Evolutionary conservation across 2,797 vertebrate genomes (phyloP), one percentile per base, ranked within the genome.

Genomic region (Atherinosoma microstoma): DNA sequence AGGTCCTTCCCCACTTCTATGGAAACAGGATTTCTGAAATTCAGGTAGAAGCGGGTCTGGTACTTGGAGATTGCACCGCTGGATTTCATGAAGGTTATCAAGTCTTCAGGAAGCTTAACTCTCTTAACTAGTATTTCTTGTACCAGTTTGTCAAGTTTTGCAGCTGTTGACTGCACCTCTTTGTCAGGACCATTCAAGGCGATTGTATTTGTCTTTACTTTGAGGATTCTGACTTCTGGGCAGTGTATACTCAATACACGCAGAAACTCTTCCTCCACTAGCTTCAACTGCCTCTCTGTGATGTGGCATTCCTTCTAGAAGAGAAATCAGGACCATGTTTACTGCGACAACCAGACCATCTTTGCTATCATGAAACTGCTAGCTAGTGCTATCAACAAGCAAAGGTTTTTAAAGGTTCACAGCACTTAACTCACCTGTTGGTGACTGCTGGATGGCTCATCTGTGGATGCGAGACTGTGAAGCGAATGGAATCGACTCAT

Each of bases 11-110:
- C 7, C 1, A 58, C 58, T 15, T 92, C 72, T 0, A 92, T 12
- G 45, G 66, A 66, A 57, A 94, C 87, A 0, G 88, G 87, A 47
- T 78, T 77, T 49, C 76, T 71, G 16, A 93, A 79, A n/a, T 49
- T 84, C 58, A 82, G 73, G 45, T 71, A 56, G 57, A 93, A 91
- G 11, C 73, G 83, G 24, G 34, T 6, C 38, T 91, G 42, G 27
- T 87, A 91, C 40, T 75, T 87, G 3, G 81, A 42, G 47, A 75
- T 18, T 10, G 63, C 67, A 0, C n/a, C 64, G 6, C 82, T 91
- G 32, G 64, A 70, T 30, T 3, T 42, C 20, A 94, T 32, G 70
- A 94, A 93, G 3, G 1, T 40, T 5, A 82, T 2, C 2, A 92
- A 61, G 38, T 20, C 24, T 16, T 56, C 1, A 3, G 69, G 27